Evolutionary conservation across 2,113 vertebrate genomes (phyloP).

Genomic region (Poicephalus gulielmi): DNA sequence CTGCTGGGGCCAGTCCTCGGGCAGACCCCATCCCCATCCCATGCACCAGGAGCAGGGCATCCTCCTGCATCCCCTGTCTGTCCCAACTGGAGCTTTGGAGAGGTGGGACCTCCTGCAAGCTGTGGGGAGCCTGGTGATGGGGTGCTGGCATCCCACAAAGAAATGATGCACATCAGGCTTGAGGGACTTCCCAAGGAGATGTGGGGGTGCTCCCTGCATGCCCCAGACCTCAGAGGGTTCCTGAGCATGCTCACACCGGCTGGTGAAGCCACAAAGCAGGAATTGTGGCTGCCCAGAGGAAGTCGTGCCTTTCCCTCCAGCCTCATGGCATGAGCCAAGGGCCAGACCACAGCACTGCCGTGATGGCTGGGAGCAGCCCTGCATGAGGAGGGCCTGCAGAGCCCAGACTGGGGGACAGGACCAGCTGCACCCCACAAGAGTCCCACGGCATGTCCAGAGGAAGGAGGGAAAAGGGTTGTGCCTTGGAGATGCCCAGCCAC

Average conservation of each 20-base stretch:
- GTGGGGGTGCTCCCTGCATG: fast-evolving
- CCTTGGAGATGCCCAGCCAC: not conserved
- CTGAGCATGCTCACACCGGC: fast-evolving
- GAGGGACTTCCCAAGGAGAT: not conserved
- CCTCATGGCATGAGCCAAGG: fast-evolving
- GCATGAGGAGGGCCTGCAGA: not conserved
- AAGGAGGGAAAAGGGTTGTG: not conserved
- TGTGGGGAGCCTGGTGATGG: fast-evolving
- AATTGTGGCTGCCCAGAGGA: not conserved
- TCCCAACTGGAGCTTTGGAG: not conserved
- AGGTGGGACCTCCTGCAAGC: not conserved
- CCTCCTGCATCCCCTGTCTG: not conserved
- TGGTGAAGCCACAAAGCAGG: not conserved
- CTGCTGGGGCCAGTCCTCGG: not conserved
- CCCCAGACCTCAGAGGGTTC: not conserved
- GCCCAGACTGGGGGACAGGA: too few relatives aligned
- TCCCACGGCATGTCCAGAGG: not conserved
- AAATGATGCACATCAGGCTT: fast-evolving
- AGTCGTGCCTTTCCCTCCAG: not conserved
- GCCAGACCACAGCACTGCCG: not conserved
- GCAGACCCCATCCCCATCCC: not conserved
- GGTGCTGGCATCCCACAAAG: not conserved
- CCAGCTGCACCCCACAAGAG: not conserved
- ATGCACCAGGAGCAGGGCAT: not conserved
- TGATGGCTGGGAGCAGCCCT: not conserved